Percentiles rank a stretch among this genome's conserved stretches.
These are phyloP conservation scores for Echinops telfairi DNA, from an alignment of 2,113 vertebrate genomes.

Conservation along the genomic window DNA sequence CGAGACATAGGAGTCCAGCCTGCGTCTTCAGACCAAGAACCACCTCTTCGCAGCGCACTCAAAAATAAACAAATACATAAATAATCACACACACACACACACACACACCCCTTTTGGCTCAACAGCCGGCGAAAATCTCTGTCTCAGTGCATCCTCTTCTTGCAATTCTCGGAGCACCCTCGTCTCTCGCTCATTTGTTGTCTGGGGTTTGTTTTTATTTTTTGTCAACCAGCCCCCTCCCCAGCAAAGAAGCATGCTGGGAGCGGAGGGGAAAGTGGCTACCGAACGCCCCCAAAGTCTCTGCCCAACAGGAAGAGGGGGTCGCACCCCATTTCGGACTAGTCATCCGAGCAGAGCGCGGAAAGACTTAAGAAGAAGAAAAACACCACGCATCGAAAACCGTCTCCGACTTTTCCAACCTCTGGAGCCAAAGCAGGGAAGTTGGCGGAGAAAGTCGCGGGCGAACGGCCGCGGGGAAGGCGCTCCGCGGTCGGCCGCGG, in stretches of 20 bases:
- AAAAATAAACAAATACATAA: slow-evolving; percentile 1
- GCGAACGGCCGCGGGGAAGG: slow-evolving; percentile 50
- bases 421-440: slow-evolving; percentile 62
- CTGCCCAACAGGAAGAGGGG: slow-evolving; percentile 64
- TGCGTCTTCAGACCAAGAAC: slow-evolving; percentile 50
- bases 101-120: slow-evolving; percentile 61
- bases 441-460: slow-evolving; percentile 71
- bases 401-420: slow-evolving; percentile 75
- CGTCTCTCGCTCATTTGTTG: slow-evolving; percentile 71
- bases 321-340: slow-evolving; percentile 49
- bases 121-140: slow-evolving; percentile 78
- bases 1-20: slow-evolving; percentile 48
- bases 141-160: slow-evolving; percentile 68
- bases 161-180: slow-evolving; percentile 60
- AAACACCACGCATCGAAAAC: slow-evolving; percentile 47
- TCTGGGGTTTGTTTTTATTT: too few relatives aligned
- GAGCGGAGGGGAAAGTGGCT: slow-evolving; percentile 23
- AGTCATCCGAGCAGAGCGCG: slow-evolving; percentile 46
- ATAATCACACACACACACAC: too few relatives aligned
- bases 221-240: slow-evolving; percentile 43
- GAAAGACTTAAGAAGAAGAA: slow-evolving; percentile 1
- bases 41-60: slow-evolving; percentile 45
- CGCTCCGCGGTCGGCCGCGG: not conserved
- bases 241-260: slow-evolving; percentile 19
- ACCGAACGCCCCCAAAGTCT: slow-evolving; percentile 67